Percentiles rank a stretch among this genome's conserved stretches.
Evolutionary conservation across 2,797 vertebrate species (phyloP).

Genomic region (Rhinella marina): DNA sequence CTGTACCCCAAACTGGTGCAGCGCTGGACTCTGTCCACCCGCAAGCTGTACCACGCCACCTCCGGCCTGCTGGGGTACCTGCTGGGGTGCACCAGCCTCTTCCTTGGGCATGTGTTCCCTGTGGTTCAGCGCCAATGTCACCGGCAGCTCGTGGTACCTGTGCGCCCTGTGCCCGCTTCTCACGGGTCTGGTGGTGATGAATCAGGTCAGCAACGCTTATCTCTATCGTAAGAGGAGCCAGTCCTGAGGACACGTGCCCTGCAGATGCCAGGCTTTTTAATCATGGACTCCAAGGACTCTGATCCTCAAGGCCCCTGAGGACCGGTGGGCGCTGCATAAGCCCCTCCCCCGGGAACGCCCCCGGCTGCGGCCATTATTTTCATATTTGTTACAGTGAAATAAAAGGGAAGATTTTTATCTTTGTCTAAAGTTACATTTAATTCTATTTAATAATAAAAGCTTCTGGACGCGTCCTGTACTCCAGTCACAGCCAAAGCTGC

Average conservation of each 20-base stretch:
- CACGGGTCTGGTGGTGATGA: constrained; percentile 88
- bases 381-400: too few relatives aligned
- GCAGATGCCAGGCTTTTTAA: background rate
- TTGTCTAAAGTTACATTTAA: too few relatives aligned
- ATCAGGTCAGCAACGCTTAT: constrained; percentile 90
- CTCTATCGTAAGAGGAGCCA: constrained; percentile 87
- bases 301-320: background rate
- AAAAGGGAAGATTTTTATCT: too few relatives aligned
- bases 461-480: too few relatives aligned
- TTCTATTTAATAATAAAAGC: too few relatives aligned
- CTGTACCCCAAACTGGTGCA: constrained; percentile 87
- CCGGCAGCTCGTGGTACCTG: constrained; percentile 83
- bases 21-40: constrained; percentile 89
- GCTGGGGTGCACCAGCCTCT: constrained; percentile 84
- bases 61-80: constrained; percentile 88
- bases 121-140: constrained; percentile 85
- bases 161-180: constrained; percentile 80
- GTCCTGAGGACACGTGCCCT: constrained; percentile 70
- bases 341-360: background rate
- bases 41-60: constrained; percentile 92
- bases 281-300: background rate
- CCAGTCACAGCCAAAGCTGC: too few relatives aligned
- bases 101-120: constrained; percentile 88
- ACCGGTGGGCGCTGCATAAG: background rate
- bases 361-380: background rate